phyloP scores from a whole-genome alignment of 2,797 vertebrate species.

The Hydrolagus colliei region DNA sequence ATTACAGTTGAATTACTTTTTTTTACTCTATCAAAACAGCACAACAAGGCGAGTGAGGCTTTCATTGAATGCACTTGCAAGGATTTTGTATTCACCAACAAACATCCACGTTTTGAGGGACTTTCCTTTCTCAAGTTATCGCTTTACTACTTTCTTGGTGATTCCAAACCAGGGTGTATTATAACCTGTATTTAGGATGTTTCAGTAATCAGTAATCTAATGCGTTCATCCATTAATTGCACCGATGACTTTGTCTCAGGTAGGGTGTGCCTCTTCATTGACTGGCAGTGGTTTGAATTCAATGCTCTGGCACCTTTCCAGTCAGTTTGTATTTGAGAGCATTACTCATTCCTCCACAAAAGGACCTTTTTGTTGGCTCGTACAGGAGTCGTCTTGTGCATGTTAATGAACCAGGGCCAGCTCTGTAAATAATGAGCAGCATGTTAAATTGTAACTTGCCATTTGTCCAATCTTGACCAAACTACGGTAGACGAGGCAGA shows the following conservation, averaged over 20 bases:
- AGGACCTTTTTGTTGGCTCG: neutral
- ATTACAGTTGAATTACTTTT: too few species aligned
- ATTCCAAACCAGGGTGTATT: slow-evolving; percentile 17
- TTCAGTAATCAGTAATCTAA: neutral
- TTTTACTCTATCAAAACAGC: too few species aligned
- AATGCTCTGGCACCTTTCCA: slow-evolving; percentile 7
- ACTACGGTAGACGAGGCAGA: neutral
- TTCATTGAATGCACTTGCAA: too few species aligned
- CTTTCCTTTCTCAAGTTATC: neutral
- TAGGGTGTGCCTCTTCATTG: slow-evolving; percentile 12
- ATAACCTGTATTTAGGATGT: neutral
- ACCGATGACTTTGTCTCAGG: neutral
- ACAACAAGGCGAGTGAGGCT: too few species aligned
- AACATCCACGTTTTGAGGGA: neutral
- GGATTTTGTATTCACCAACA: neutral
- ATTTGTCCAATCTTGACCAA: slow-evolving; percentile 1
- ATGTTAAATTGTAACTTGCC: slow-evolving; percentile 6
- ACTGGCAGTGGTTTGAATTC: neutral
- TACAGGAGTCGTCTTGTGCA: neutral
- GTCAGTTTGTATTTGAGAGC: neutral
- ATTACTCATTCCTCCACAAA: slow-evolving; percentile 10
- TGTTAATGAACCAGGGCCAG: neutral
- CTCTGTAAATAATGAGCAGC: neutral
- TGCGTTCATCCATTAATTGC: neutral
- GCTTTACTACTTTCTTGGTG: neutral